Base-by-base conservation (phyloP, 2,888 invertebrate genomes). In the Tinea semifulvella region DNA sequence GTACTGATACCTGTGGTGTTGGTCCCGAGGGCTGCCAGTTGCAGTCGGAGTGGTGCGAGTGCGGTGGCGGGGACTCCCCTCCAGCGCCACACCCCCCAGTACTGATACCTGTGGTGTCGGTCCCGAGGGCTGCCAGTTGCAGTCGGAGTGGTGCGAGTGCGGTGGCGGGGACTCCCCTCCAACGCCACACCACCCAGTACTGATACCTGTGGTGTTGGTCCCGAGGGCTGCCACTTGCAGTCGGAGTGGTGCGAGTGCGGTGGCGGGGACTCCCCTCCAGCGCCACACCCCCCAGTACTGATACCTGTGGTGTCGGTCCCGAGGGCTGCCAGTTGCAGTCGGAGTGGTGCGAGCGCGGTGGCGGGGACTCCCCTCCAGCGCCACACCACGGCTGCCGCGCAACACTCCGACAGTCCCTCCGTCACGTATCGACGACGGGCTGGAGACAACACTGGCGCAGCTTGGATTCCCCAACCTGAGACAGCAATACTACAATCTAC, bases 351-450 rank as follows among this genome's bases (percentile, higher is more conserved):
- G 18, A 72, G 63, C 47, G 67, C 58, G 28, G 58, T 59, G 17
- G 51, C 57, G n/a, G 43, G 42, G 7, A 48, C 50, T 3, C 46
- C 47, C 2, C 25, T 11, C 71, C 74, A 72, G 49, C 72, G 68
- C 81, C 81, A 63, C 57, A 83, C 68, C 57, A 83, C 71, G 35
- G 90, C 89, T 50, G 89, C 87, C 0, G 91, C 87, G 65, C 91
- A 87, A 60, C 92, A 81, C 67, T 90, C 90, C 2, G 96, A 96
- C 19, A 98, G 77, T 1, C 96, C 96, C 70, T 92, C 91, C 73
- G 96, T 91, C 50, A 96, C 88, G 64, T 96, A 96, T 89, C 94
- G 83, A 25, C 8, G 38, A 6, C 26, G n/a, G 14, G 47, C 53
- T 17, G 57, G 56, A 18, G 60, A 60, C 14, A 69, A 56, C 18